Evolutionary conservation across 2,797 vertebrate species (phyloP).

Genomic region (Halcyon badia): DNA sequence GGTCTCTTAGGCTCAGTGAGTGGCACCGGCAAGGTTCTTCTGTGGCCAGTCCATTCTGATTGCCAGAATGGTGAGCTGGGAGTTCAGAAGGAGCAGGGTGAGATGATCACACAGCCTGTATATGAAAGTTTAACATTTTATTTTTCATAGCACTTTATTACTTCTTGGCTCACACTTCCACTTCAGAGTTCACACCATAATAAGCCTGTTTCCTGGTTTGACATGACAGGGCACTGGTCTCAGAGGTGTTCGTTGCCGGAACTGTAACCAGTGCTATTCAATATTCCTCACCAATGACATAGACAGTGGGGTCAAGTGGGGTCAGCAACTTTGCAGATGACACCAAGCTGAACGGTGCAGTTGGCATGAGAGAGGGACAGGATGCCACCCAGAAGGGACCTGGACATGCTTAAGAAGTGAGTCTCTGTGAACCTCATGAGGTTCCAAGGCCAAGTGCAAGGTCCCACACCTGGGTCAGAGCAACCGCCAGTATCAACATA

Average conservation of each 20-base stretch:
- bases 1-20: background rate
- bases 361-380: no score
- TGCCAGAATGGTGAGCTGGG: background rate
- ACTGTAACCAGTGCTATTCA: no score
- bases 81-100: background rate
- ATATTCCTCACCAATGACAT: no score
- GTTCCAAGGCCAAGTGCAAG: no score
- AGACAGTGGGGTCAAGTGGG: no score
- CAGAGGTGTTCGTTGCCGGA: background rate
- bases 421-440: no score
- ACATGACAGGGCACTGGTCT: background rate
- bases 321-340: no score
- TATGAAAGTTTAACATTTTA: background rate
- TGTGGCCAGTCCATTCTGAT: background rate
- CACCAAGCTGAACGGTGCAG: no score
- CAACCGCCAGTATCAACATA: no score
- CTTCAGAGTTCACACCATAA: background rate
- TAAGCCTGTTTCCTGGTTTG: background rate
- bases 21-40: background rate
- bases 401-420: no score
- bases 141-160: background rate
- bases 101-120: background rate
- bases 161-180: background rate
- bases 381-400: no score
- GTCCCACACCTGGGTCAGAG: no score